Conservation (phyloP, 1,140 invertebrate genomes). For the Drosophila ananassae region DNA sequence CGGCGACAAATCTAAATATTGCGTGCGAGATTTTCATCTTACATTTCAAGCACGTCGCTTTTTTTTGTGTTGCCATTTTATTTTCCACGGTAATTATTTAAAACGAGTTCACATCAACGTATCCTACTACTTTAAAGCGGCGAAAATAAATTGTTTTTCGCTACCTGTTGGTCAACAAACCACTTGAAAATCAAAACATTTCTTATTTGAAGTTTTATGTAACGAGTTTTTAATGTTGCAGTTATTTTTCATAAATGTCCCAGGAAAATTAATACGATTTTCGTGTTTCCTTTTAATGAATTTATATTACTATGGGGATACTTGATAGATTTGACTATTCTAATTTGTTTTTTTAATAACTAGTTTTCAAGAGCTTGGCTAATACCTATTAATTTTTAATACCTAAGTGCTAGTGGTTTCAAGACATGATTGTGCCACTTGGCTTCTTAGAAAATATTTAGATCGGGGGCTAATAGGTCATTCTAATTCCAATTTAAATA, state of each 20-base stretch:
- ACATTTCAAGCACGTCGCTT: conserved; percentile 10
- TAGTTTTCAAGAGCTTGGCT: neutral
- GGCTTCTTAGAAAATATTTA: neutral
- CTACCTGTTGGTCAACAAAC: neutral
- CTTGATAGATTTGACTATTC: neutral
- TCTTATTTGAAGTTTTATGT: neutral
- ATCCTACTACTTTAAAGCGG: neutral
- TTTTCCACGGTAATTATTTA: conserved; percentile 17
- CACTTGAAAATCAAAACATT: neutral
- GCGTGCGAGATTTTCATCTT: conserved; percentile 15
- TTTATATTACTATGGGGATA: neutral
- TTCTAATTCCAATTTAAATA: neutral
- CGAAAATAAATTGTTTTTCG: conserved; percentile 1
- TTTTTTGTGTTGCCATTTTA: neutral
- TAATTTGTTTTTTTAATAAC: neutral
- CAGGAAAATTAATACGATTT: neutral
- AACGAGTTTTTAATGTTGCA: conserved; percentile 1
- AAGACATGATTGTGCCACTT: neutral
- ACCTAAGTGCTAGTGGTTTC: neutral
- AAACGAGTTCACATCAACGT: conserved; percentile 27
- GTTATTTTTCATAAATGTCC: neutral
- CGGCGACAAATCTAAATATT: conserved; percentile 1
- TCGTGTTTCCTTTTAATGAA: neutral
- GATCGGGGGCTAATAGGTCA: neutral
- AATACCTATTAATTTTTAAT: conserved; percentile 1